Evolutionary conservation across 2,113 vertebrate species (phyloP).

Genomic region (Monopterus albus): DNA sequence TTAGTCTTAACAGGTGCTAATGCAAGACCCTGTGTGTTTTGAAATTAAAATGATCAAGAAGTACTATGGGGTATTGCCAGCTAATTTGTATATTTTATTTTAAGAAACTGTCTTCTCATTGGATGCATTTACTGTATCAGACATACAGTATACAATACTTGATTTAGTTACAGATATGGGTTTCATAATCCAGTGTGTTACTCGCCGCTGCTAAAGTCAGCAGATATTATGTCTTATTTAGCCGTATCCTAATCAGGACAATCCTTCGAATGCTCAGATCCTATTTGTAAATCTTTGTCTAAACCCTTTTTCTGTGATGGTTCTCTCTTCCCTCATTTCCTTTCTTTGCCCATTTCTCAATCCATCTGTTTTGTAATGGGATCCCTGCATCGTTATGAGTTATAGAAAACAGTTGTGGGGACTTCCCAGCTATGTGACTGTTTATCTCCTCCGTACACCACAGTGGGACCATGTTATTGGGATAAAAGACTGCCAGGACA

Average conservation of each 20-base stretch:
- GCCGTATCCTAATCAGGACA: conserved; percentile 64
- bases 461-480: conserved; percentile 65
- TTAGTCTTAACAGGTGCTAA: too few species aligned
- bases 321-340: conserved; percentile 47
- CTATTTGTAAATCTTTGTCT: conserved; percentile 64
- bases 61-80: conserved; percentile 1
- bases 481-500: conserved; percentile 64
- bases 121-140: conserved; percentile 36
- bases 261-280: conserved; percentile 52
- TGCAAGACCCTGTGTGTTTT: too few species aligned
- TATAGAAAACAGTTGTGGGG: conserved; percentile 74
- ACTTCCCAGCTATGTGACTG: conserved; percentile 74
- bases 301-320: conserved; percentile 60
- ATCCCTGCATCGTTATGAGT: conserved; percentile 70
- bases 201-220: conserved; percentile 51
- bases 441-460: conserved; percentile 67
- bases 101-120: conserved; percentile 11
- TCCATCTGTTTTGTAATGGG: conserved; percentile 75
- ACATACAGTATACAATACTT: conserved; percentile 31
- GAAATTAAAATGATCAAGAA: too few species aligned
- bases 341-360: conserved; percentile 59
- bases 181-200: conserved; percentile 32
- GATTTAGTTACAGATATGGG: conserved; percentile 49
- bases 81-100: conserved; percentile 32
- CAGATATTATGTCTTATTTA: conserved; percentile 61